Conservation (phyloP, 2,113 vertebrate species). For the Orcinus orca region DNA sequence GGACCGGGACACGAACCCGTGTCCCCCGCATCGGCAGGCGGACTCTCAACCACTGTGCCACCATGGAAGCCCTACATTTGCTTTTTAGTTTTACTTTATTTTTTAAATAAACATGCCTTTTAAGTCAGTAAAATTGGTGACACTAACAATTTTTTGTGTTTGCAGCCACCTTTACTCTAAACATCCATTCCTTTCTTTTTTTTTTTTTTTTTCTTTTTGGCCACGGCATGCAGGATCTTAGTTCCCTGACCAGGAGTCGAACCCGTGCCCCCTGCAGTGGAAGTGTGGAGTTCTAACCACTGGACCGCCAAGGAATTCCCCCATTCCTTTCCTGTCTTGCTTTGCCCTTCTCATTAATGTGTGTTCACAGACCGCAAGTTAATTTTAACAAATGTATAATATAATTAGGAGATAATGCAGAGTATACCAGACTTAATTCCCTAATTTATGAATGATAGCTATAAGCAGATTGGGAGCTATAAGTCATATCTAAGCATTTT, state of each 20-base stretch:
- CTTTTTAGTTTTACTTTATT: slow-evolving; percentile 16
- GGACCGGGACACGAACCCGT: no score
- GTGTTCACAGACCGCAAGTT: neutral
- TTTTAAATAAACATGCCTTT: slow-evolving; percentile 8
- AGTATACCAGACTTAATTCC: neutral
- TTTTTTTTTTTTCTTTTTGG: no score
- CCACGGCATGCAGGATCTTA: no score
- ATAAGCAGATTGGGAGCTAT: neutral
- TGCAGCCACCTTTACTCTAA: neutral
- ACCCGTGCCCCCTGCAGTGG: no score
- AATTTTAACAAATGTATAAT: slow-evolving; percentile 15
- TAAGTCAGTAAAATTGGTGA: neutral
- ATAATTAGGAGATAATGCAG: neutral
- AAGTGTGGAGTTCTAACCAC: no score
- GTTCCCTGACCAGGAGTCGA: no score
- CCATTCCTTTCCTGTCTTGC: neutral
- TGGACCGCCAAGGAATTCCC: no score
- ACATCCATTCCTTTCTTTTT: neutral
- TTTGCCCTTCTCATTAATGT: neutral
- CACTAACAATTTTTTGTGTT: neutral
- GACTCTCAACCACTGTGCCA: no score
- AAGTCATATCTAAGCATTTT: neutral
- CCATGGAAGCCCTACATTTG: neutral
- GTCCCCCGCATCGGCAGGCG: no score
- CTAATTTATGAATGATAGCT: neutral